Evolutionary conservation across 2,113 vertebrate species (phyloP), one percentile per base, ranked within the genome.

Genomic region (Amazona vittata): DNA sequence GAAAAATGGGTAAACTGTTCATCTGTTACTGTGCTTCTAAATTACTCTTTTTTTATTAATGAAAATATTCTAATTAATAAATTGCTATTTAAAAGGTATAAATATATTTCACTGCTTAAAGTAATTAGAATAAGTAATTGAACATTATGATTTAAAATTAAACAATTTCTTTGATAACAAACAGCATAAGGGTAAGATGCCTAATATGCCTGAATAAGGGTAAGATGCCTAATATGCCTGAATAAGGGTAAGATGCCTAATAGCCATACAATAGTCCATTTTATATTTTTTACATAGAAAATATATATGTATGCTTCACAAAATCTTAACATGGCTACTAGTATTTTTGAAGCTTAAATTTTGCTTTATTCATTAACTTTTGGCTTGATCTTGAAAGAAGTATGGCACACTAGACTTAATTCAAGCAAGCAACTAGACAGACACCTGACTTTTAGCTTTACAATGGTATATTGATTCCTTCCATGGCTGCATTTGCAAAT

Each of bases 31-130:
- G 90, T 97, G 33, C 77, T 97, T 97, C 95, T 99, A 98, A 99
- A 99, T 99, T 98, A 99, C 99, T 99, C 94, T 98, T 98, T 98
- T 97, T 97, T 98, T 97, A 98, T 98, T 99, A 99, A 99, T 98
- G 98, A 98, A 99, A 99, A 98, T 98, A 99, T 98, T 98, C 93
- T 98, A 99, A 99, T 99, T 98, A 98, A 97, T 96, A 97, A 98
- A 97, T 98, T 96, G 93, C 95, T 97, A 97, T 98, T 97, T 94
- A 98, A 98, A 98, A 98, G 85, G 96, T 98, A 98, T 97, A 98
- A 98, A 98, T 98, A 98, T 97, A 98, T 98, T 97, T 98, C 97
- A 97, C 98, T 98, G 91, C 96, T 97, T 98, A 96, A 98, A 98
- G 98, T 98, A 98, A 99, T 99, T 98, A 98, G 96, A 98, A 98